Evolutionary conservation across 2,113 vertebrate species (phyloP).

Genomic region (Regulus satrapa): DNA sequence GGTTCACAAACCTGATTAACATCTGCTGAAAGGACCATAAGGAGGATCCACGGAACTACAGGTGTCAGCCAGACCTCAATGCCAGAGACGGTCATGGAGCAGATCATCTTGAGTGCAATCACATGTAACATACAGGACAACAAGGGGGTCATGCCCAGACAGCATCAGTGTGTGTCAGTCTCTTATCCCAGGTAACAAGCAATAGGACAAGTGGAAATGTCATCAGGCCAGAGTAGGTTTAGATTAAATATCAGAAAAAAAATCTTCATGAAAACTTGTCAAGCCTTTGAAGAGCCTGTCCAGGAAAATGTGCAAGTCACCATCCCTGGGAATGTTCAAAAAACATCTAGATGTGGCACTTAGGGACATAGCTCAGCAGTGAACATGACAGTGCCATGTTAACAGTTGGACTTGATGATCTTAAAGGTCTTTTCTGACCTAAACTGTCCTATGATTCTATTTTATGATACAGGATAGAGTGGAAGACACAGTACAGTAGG

Average conservation of each 20-base stretch:
- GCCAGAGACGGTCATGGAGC: fast-evolving
- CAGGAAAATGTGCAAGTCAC: background rate
- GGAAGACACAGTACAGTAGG: background rate
- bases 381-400: background rate
- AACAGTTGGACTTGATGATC: background rate
- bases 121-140: background rate
- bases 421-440: background rate
- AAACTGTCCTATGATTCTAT: background rate
- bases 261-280: background rate
- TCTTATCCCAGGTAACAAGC: background rate
- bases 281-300: background rate
- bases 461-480: background rate
- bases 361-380: background rate
- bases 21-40: background rate
- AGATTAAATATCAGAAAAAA: background rate
- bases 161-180: background rate
- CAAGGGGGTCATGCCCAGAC: background rate
- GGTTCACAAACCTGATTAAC: background rate
- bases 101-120: background rate
- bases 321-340: background rate
- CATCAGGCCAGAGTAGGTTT: background rate
- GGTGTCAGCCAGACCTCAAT: background rate
- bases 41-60: background rate
- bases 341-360: background rate
- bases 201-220: background rate